A percentile compares a stretch with the other conserved stretches of the same genome.
Conservation (phyloP, 92 coral and sea anemone genomes). For the Umimayanthus kanabou region DNA sequence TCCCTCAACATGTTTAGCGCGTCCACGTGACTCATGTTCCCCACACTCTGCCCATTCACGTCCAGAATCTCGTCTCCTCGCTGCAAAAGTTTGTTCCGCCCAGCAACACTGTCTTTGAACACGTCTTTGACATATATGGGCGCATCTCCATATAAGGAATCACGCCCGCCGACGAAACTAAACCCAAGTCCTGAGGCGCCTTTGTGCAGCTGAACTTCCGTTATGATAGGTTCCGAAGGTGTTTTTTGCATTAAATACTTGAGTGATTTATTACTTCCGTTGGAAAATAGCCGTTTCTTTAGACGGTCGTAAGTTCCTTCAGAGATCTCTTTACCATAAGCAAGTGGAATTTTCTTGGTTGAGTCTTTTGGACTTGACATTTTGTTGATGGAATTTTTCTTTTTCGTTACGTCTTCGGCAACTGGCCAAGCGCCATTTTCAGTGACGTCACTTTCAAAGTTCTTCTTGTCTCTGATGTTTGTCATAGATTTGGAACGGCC, state of each 20-base stretch:
- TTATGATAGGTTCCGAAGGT: slow-evolving; percentile 66
- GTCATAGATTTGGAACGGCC: slow-evolving; percentile 56
- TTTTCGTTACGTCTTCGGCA: slow-evolving; percentile 65
- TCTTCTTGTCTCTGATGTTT: slow-evolving; percentile 60
- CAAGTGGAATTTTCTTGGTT: slow-evolving; percentile 66
- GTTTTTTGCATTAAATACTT: slow-evolving; percentile 75
- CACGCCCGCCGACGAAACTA: slow-evolving; percentile 91
- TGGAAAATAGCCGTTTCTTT: slow-evolving; percentile 76
- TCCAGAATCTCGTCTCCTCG: slow-evolving; percentile 93
- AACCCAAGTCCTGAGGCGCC: slow-evolving; percentile 95
- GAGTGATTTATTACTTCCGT: slow-evolving; percentile 64
- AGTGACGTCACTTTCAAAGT: slow-evolving; percentile 37
- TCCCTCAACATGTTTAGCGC: slow-evolving; percentile 83
- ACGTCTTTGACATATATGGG: slow-evolving; percentile 89
- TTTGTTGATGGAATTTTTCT: slow-evolving; percentile 50
- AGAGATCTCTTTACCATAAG: slow-evolving; percentile 52
- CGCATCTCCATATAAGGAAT: slow-evolving; percentile 97
- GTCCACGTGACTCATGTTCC: slow-evolving; percentile 84
- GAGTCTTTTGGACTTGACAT: slow-evolving; percentile 46
- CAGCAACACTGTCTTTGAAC: slow-evolving; percentile 74
- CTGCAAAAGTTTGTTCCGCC: slow-evolving; percentile 66
- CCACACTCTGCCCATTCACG: slow-evolving; percentile 89
- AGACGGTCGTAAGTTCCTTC: slow-evolving; percentile 71
- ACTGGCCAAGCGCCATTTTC: slow-evolving; percentile 94
- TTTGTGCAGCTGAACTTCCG: slow-evolving; percentile 73